Conservation (phyloP, 2,797 vertebrate species). For the Myioborus miniatus region DNA sequence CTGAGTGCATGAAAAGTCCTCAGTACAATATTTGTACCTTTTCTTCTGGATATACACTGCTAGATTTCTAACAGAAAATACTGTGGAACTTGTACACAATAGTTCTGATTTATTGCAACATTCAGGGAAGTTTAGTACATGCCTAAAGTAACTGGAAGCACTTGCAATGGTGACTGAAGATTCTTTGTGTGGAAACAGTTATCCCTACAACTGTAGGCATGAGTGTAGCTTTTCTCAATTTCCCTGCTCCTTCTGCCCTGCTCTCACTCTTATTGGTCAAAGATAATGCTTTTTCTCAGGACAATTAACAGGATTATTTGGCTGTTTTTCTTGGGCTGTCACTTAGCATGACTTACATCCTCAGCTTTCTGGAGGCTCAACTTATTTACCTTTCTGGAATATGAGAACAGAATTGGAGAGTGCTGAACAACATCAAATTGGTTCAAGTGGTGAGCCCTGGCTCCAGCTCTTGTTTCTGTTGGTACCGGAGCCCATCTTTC, state of each 20-base stretch:
- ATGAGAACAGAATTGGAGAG: background rate
- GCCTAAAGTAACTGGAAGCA: background rate
- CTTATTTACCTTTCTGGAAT: background rate
- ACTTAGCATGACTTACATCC: background rate
- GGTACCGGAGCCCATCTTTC: rapidly evolving
- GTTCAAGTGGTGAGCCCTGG: background rate
- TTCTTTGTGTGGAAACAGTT: background rate
- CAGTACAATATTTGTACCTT: background rate
- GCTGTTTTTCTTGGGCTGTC: background rate
- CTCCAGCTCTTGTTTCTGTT: background rate
- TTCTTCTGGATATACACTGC: background rate
- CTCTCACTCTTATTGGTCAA: background rate
- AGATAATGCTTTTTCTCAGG: background rate
- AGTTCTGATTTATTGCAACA: background rate
- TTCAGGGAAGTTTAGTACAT: background rate
- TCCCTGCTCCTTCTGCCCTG: background rate
- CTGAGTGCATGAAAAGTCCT: background rate
- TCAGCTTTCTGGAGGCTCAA: background rate
- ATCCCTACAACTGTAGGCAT: background rate
- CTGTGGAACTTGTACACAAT: background rate
- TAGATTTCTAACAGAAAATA: background rate
- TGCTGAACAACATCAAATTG: background rate
- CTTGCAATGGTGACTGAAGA: background rate
- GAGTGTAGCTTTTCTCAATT: background rate
- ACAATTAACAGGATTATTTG: background rate